Evolutionary conservation across 2,113 vertebrate genomes (phyloP), one percentile per base, ranked within the genome.

Genomic region (Hemicordylus capensis): DNA sequence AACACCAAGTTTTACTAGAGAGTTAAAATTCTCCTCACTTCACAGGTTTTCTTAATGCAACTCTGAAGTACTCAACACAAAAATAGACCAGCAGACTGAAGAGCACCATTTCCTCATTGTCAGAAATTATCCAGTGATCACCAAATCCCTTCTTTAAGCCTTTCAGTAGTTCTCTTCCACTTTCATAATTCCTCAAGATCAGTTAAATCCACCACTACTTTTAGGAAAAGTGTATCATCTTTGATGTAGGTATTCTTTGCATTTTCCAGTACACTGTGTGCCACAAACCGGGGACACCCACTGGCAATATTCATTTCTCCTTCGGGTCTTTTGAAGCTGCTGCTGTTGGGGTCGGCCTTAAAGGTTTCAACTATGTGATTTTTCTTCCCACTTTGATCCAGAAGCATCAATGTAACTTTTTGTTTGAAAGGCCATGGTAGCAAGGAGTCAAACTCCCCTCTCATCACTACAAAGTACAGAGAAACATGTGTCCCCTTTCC

Each of bases 341-440:
- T 97, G 92, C 96, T 98, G 12, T 92, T 94, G 51, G 95, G 94
- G 88, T 98, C 97, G 0, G 98, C 96, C 79, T 93, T 97, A 87
- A 98, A 98, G 87, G 96, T 96, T 84, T 95, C 95, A 51, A 93
- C 64, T 0, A 97, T 88, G 81, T 98, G 97, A 86, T 97, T 97
- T 83, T 96, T 97, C 85, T 95, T 95, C 67, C 96, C 95, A 20
- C 97, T 97, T 94, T 98, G 98, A 91, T 98, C 98, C 92, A 98
- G 85, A 88, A 98, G 94, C 90, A 96, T 97, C 26, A 98, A 93
- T 0, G 97, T 97, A 67, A 98, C 97, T 63, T 97, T 96, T 89
- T 98, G 98, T 89, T 91, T 97, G 94, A 99, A 99, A 0, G 98
- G 98, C 98, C 98, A 99, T 5, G 96, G 96, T 64, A 99, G 84